Evolutionary conservation across 1,140 invertebrate species (phyloP).

Genomic region (Araneus ventricosus): DNA sequence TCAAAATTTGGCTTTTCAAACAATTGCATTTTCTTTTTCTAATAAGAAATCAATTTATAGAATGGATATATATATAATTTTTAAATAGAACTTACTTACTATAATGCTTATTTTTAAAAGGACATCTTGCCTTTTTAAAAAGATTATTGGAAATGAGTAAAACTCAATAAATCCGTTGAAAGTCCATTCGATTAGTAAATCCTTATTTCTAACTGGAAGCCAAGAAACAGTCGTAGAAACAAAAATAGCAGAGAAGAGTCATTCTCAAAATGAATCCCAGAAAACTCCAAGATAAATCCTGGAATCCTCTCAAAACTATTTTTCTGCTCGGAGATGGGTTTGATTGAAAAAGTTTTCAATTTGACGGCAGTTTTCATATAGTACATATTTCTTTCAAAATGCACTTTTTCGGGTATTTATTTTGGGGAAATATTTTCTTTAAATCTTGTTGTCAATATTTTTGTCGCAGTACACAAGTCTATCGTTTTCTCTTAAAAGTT

Average conservation of each 20-base stretch:
- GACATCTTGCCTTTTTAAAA: neutral
- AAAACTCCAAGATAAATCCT: slow-evolving; percentile 55
- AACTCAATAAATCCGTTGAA: slow-evolving; percentile 10
- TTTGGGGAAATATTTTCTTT: slow-evolving; percentile 32
- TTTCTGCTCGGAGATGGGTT: slow-evolving; percentile 5
- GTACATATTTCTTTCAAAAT: slow-evolving; percentile 52
- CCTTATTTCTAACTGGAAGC: neutral
- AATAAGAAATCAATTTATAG: too few relatives aligned
- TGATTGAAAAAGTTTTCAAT: slow-evolving; percentile 65
- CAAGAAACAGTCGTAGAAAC: neutral
- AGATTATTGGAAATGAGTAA: neutral
- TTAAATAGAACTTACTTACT: too few relatives aligned
- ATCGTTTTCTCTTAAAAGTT: neutral
- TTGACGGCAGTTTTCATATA: slow-evolving; percentile 54
- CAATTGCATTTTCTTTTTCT: too few relatives aligned
- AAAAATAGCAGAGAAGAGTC: slow-evolving; percentile 11
- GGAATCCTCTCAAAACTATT: slow-evolving; percentile 38
- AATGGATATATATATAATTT: too few relatives aligned
- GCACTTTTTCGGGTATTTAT: slow-evolving; percentile 35
- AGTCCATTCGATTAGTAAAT: slow-evolving; percentile 54
- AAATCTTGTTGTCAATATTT: slow-evolving; percentile 50
- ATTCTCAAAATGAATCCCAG: slow-evolving; percentile 54
- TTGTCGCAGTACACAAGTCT: neutral
- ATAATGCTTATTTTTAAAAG: neutral
- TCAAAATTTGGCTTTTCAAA: too few relatives aligned